A percentile compares a stretch with the other conserved stretches of the same genome.
phyloP scores from a whole-genome alignment of 2,797 vertebrate species.

The Schizopygopsis pylzovi region DNA sequence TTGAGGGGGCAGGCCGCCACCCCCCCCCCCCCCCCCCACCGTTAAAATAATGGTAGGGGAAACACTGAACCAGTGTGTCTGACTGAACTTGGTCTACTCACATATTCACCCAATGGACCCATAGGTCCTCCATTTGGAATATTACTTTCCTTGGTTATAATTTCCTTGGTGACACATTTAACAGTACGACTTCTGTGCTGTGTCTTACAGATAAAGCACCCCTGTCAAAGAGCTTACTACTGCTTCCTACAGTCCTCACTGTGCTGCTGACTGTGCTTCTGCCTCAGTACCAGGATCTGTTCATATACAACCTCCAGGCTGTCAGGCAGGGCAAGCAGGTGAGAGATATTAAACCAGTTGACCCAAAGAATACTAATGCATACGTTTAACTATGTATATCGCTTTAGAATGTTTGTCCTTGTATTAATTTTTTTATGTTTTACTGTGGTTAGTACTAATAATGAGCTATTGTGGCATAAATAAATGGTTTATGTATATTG shows the following conservation, averaged over 20 bases:
- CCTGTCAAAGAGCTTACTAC: constrained; percentile 90
- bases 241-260: constrained; percentile 88
- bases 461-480: not conserved
- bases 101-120: not conserved
- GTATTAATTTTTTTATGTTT: not conserved
- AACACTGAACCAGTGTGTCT: not conserved
- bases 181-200: constrained; percentile 18
- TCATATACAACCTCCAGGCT: constrained; percentile 87
- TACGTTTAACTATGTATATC: not conserved
- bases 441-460: not conserved
- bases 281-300: constrained; percentile 90
- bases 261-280: constrained; percentile 85
- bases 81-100: not conserved
- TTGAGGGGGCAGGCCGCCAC: no score
- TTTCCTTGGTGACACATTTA: not conserved
- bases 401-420: not conserved
- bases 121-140: not conserved
- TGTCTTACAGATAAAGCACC: constrained; percentile 90
- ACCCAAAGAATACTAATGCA: not conserved
- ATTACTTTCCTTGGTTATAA: not conserved
- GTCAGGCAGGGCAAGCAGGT: constrained; percentile 88
- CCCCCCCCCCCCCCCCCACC: no score
- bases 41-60: no score
- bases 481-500: not conserved
- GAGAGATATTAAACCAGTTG: constrained; percentile 47